Percentiles rank a stretch among this genome's conserved stretches.
Evolutionary conservation across 2,797 vertebrate genomes (phyloP).

Genomic region (Trematomus bernacchii): DNA sequence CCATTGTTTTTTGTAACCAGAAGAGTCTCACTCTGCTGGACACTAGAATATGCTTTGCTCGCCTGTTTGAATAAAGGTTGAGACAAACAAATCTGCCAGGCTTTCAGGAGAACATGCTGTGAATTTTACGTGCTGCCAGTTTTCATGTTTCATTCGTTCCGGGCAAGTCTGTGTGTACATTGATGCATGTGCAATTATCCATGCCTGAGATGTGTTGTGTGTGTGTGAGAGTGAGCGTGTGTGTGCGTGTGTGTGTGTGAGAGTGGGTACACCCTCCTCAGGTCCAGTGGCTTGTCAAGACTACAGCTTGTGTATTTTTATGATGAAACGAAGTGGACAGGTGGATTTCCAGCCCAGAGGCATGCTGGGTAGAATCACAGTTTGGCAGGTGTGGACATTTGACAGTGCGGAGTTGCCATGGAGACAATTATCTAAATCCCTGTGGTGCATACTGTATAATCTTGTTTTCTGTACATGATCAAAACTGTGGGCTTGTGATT

Average conservation of each 20-base stretch:
- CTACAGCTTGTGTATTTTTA: conserved; percentile 36
- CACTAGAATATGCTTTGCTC: conserved; percentile 39
- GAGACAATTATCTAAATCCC: conserved; percentile 28
- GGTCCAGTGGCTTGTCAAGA: conserved; percentile 33
- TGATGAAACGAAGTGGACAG: conserved; percentile 54
- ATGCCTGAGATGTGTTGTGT: conserved; percentile 8
- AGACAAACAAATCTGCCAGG: conserved; percentile 31
- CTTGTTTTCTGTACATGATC: conserved; percentile 4
- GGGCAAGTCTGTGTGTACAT: conserved; percentile 2
- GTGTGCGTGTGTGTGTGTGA: not conserved
- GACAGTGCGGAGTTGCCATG: conserved; percentile 47
- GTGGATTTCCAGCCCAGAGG: conserved; percentile 51
- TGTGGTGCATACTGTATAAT: not conserved
- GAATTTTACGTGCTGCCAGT: conserved; percentile 40
- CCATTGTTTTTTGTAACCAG: no score
- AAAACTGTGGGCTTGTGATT: conserved; percentile 5
- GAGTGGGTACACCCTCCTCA: no score
- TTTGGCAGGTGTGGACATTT: conserved; percentile 50
- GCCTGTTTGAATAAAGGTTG: conserved; percentile 61
- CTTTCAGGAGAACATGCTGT: conserved; percentile 31
- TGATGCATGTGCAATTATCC: conserved; percentile 30
- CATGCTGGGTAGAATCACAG: conserved; percentile 50
- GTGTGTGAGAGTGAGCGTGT: conserved; percentile 1
- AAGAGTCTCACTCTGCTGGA: no score
- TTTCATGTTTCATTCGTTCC: conserved; percentile 60